Base-by-base conservation (phyloP, 1,140 invertebrate species). In the Bombus waltoni region DNA sequence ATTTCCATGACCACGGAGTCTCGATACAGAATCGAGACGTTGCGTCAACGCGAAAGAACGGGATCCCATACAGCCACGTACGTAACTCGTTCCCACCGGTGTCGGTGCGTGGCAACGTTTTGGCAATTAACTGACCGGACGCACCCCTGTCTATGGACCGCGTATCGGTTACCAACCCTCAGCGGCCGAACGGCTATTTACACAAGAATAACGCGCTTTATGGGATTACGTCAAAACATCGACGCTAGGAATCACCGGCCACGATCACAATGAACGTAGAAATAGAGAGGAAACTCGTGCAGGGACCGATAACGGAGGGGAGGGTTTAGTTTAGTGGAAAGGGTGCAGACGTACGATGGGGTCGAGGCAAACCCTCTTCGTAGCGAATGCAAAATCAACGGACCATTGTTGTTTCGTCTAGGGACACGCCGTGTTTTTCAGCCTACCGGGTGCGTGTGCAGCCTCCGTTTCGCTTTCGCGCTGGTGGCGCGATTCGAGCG, bases 141-240 rank as follows among this genome's bases (percentile, higher is more conserved):
- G 53, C 81, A 42, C 70, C 62, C 74, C 35, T 62, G 13, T 15
- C 18, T 28, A 5, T 9, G 57, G 72, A 25, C 80, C 76, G 71
- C 83, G 91, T 92, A 93, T 92, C 90, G 86, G 57, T 90, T 91
- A 89, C 71, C 81, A 42, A 76, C 86, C 88, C 81, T 81, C 88
- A 5, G 84, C 85, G 86, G 87, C 62, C 79, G 74, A 90, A 88
- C 83, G 88, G 87, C 86, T 94, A 92, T 93, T 93, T 94, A 93
- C 92, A 93, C 92, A 92, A 91, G 92, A 93, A 94, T 94, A 93
- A 94, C 91, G 89, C 88, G 93, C 90, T 89, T 94, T 93, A 94
- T 92, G 89, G 93, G 93, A 93, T 94, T 93, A 93, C 89, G 92
- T 93, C 93, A 93, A 94, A 94, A 93, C 92, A 94, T 92, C 87